Percentiles rank a stretch among this genome's conserved stretches.
Conservation (phyloP, 2,888 invertebrate genomes). For the Aphidoletes aphidimyza region DNA sequence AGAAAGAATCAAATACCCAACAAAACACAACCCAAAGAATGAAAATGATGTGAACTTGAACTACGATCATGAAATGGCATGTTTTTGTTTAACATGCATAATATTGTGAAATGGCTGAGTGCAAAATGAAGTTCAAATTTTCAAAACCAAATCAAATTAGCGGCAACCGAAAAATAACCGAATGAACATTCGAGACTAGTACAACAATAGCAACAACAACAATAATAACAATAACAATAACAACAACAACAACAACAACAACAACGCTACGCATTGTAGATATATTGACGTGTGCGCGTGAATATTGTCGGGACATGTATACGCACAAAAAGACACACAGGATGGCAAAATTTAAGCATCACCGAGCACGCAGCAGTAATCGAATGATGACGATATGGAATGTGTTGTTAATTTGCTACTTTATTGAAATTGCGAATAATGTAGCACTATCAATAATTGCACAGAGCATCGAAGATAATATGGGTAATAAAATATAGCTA, state of each 20-base stretch:
- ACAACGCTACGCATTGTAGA: background rate
- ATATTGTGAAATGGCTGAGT: background rate
- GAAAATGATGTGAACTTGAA: constrained; percentile 1
- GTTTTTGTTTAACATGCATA: background rate
- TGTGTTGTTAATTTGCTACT: constrained; percentile 49
- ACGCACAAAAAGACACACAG: constrained; percentile 8
- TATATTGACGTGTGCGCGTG: background rate
- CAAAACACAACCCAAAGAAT: background rate
- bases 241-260: too few species aligned
- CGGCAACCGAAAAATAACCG: background rate
- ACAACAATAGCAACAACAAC: too few species aligned
- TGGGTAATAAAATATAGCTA: constrained; percentile 37
- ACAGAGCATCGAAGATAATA: constrained; percentile 46
- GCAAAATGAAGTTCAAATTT: constrained; percentile 45
- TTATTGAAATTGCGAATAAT: constrained; percentile 49
- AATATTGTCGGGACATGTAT: background rate
- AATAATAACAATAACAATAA: too few species aligned
- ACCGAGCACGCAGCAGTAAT: background rate
- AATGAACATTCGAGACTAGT: too few species aligned
- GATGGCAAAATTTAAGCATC: constrained; percentile 48
- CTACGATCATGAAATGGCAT: background rate
- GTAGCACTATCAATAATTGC: constrained; percentile 49
- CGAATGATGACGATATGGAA: constrained; percentile 51
- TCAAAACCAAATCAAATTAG: constrained; percentile 40
- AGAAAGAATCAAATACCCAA: background rate